These are phyloP conservation scores for Trogon melanurus DNA, from an alignment of 2,113 vertebrate genomes.

Conservation along the genomic window DNA sequence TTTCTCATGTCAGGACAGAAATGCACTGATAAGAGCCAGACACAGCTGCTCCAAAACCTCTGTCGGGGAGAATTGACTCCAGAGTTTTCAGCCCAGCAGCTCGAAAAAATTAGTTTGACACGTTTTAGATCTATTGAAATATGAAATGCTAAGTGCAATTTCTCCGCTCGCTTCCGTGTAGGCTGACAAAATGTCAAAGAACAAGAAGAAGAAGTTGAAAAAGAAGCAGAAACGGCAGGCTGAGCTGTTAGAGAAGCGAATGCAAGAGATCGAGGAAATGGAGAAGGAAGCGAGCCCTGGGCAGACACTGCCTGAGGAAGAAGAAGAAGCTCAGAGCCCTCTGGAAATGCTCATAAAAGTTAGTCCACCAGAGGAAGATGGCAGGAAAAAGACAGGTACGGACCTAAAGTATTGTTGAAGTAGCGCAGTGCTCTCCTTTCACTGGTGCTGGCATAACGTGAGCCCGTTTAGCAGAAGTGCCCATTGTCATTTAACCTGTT, in stretches of 20 bases:
- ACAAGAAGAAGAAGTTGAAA: slow-evolving; percentile 99
- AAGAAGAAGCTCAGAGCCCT: slow-evolving; percentile 75
- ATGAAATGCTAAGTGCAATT: slow-evolving; percentile 1
- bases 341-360: slow-evolving; percentile 75
- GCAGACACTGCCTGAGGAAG: slow-evolving; percentile 81
- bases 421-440: not conserved
- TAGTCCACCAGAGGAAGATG: slow-evolving; percentile 69
- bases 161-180: slow-evolving; percentile 70
- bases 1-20: not conserved
- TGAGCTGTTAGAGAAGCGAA: slow-evolving; percentile 91
- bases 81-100: not conserved
- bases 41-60: not conserved
- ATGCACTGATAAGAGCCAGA: not conserved
- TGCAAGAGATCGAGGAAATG: slow-evolving; percentile 91
- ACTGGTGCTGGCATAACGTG: not conserved
- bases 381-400: slow-evolving; percentile 77
- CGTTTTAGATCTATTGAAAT: not conserved
- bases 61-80: not conserved
- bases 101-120: not conserved
- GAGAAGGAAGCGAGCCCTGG: slow-evolving; percentile 84
- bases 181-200: slow-evolving; percentile 96
- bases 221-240: slow-evolving; percentile 97
- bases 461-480: not conserved
- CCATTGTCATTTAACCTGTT: not conserved
- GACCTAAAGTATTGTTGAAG: not conserved